Conservation (phyloP, 2,113 vertebrate genomes). For the Psittacula cyanocephala region DNA sequence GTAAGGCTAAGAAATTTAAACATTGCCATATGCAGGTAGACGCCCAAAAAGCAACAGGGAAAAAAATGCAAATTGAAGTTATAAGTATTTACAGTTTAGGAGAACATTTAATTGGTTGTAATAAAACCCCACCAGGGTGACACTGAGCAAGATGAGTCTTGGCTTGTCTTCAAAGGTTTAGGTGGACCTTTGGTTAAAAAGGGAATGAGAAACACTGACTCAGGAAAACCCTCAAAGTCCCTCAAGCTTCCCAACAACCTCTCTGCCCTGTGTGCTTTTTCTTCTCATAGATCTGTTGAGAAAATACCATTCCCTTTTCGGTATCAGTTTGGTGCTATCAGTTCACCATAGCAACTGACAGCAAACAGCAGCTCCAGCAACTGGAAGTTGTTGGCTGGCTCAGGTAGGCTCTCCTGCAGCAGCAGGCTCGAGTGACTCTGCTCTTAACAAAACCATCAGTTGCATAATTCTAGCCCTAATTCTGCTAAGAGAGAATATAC, state of each 20-base stretch:
- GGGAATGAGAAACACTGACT: not conserved
- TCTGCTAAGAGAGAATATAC: not conserved
- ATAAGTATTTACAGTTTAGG: not conserved
- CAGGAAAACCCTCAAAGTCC: not conserved
- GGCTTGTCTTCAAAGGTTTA: not conserved
- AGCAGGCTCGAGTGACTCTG: not conserved
- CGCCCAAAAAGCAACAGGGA: not conserved
- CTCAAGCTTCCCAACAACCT: not conserved
- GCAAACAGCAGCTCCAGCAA: slow-evolving; percentile 28
- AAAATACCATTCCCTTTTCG: not conserved
- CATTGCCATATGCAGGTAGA: not conserved
- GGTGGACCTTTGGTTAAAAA: not conserved
- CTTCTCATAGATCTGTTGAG: not conserved
- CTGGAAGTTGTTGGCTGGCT: slow-evolving; percentile 27
- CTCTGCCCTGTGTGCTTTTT: not conserved
- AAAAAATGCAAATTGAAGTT: not conserved
- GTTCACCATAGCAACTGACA: slow-evolving; percentile 64
- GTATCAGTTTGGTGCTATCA: slow-evolving; percentile 30
- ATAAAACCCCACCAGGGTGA: not conserved
- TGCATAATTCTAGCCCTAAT: not conserved
- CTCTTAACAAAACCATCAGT: not conserved
- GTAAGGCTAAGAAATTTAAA: not conserved
- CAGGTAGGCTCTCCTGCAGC: not conserved
- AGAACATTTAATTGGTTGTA: not conserved
- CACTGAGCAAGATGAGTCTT: not conserved